Evolutionary conservation across 2,113 vertebrate genomes (phyloP).

Genomic region (Sula dactylatra): DNA sequence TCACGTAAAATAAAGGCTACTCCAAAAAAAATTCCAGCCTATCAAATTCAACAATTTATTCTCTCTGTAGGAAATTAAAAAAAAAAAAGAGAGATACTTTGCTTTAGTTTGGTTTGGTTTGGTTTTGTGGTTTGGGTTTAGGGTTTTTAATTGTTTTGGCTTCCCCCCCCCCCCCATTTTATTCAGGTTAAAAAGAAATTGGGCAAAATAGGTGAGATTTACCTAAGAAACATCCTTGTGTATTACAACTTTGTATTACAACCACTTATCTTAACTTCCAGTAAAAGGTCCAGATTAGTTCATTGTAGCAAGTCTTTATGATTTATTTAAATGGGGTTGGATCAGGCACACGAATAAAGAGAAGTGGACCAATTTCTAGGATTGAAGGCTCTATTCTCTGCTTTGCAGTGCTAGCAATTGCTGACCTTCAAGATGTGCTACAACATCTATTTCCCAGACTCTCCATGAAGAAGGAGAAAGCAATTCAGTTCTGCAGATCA

Average conservation of each 20-base stretch:
- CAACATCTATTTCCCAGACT: not conserved
- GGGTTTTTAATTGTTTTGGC: no score
- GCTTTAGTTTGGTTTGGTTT: not conserved
- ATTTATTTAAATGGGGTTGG: not conserved
- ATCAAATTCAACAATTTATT: not conserved
- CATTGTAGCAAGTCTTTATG: not conserved
- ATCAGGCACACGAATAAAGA: not conserved
- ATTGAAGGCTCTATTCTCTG: not conserved
- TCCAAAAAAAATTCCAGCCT: not conserved
- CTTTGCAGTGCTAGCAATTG: not conserved
- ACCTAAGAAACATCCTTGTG: not conserved
- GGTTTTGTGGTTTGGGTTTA: not conserved
- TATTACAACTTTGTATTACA: not conserved
- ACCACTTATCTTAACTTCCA: not conserved
- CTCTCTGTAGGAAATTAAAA: not conserved
- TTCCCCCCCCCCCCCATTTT: no score
- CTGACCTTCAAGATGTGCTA: not conserved
- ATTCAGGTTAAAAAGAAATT: not conserved
- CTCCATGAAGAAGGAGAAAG: not conserved
- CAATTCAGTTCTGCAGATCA: not conserved
- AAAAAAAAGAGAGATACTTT: not conserved
- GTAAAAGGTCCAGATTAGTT: not conserved
- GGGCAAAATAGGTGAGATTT: not conserved
- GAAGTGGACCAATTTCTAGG: not conserved
- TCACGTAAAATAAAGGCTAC: not conserved